phyloP scores from a whole-genome alignment of 2,797 vertebrate species.

The Falco novaeseelandiae region DNA sequence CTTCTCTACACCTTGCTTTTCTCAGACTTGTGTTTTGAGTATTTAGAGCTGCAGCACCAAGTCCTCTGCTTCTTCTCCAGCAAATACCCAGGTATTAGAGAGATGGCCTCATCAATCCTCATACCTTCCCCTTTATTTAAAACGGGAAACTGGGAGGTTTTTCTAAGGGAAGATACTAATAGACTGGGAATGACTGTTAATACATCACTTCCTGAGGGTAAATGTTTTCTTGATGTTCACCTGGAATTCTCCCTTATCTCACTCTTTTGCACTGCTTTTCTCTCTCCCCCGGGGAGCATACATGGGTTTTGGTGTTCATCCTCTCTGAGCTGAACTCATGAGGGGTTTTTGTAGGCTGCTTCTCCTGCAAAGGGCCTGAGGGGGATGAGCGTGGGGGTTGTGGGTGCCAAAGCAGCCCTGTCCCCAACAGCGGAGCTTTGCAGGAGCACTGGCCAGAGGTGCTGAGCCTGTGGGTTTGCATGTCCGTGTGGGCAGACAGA shows the following conservation, averaged over 20 bases:
- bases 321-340: neutral
- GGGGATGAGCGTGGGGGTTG: neutral
- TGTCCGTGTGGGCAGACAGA: rapidly evolving
- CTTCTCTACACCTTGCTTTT: neutral
- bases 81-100: neutral
- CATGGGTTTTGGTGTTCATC: rapidly evolving
- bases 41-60: neutral
- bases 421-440: neutral
- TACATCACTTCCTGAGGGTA: neutral
- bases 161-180: neutral
- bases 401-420: neutral
- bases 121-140: neutral
- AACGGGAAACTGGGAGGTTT: neutral
- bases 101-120: neutral
- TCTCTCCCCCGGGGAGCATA: neutral
- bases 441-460: neutral
- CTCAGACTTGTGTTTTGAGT: neutral
- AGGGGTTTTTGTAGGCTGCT: neutral
- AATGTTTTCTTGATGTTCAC: neutral
- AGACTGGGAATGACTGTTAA: neutral
- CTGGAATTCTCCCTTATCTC: neutral
- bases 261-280: neutral
- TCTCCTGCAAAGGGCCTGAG: rapidly evolving
- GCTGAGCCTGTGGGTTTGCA: neutral
- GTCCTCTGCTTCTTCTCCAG: neutral